Evolutionary conservation across 92 coral and sea anemone species (phyloP).

Genomic region (Micromussa lordhowensis): DNA sequence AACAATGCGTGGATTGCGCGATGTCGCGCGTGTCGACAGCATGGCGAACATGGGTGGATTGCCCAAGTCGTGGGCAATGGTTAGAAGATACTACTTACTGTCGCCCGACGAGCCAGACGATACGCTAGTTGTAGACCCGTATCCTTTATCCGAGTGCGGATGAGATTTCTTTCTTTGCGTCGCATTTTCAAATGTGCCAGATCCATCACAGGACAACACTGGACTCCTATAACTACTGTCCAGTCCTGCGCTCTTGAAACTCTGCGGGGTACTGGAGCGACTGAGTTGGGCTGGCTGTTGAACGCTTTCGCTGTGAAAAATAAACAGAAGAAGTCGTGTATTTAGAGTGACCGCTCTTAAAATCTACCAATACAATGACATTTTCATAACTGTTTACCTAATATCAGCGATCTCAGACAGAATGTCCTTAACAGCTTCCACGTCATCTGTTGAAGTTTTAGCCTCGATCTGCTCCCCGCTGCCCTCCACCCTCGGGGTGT

Average conservation of each 20-base stretch:
- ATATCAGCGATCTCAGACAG: constrained; percentile 76
- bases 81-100: constrained; percentile 27
- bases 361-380: background rate
- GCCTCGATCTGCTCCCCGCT: constrained; percentile 10
- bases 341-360: too few species aligned
- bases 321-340: background rate
- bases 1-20: too few species aligned
- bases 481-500: background rate
- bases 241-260: constrained; percentile 33
- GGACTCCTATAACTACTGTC: constrained; percentile 57
- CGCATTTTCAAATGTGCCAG: constrained; percentile 71
- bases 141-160: constrained; percentile 86
- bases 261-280: constrained; percentile 58
- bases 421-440: constrained; percentile 78
- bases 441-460: constrained; percentile 25
- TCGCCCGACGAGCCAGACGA: constrained; percentile 83
- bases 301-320: background rate
- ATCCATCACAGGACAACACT: constrained; percentile 57
- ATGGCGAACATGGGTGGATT: background rate
- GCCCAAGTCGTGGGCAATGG: background rate
- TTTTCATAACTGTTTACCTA: constrained; percentile 24
- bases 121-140: constrained; percentile 83
- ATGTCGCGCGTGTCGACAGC: too few species aligned
- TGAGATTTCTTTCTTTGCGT: constrained; percentile 75
- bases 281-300: constrained; percentile 39